phyloP scores from a whole-genome alignment of 92 coral and sea anemone species.

The Montipora capitata region DNA sequence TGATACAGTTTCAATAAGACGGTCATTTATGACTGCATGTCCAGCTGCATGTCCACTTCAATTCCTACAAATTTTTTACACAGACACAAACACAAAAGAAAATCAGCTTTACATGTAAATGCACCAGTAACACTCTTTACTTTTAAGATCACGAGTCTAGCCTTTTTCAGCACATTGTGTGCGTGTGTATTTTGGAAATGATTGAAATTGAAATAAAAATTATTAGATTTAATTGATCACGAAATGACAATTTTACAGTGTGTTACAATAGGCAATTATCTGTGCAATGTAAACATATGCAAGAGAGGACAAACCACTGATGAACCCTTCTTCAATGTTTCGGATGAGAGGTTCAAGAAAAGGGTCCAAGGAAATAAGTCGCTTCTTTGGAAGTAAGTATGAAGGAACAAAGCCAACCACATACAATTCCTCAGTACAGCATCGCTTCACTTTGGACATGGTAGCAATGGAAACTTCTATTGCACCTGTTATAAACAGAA shows the following conservation, averaged over 20 bases:
- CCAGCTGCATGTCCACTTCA: slow-evolving; percentile 39
- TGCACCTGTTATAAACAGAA: slow-evolving; percentile 19
- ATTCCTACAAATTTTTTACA: slow-evolving; percentile 31
- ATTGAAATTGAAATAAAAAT: neutral
- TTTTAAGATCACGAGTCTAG: neutral
- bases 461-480: slow-evolving; percentile 62
- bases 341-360: slow-evolving; percentile 75
- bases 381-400: slow-evolving; percentile 65
- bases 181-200: too few species aligned
- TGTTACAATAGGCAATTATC: neutral
- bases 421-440: slow-evolving; percentile 74
- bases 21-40: slow-evolving; percentile 20
- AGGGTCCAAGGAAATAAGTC: slow-evolving; percentile 73
- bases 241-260: neutral
- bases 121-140: neutral
- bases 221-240: neutral
- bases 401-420: slow-evolving; percentile 85
- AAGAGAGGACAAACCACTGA: slow-evolving; percentile 41
- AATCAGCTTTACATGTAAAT: neutral
- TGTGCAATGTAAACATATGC: neutral
- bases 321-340: slow-evolving; percentile 65
- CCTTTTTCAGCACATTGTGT: neutral
- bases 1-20: neutral
- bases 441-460: slow-evolving; percentile 66
- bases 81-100: slow-evolving; percentile 2